These are phyloP conservation scores for Trissonchulus latispiculum DNA, from an alignment of 2,888 invertebrate genomes.

Conservation along the genomic window DNA sequence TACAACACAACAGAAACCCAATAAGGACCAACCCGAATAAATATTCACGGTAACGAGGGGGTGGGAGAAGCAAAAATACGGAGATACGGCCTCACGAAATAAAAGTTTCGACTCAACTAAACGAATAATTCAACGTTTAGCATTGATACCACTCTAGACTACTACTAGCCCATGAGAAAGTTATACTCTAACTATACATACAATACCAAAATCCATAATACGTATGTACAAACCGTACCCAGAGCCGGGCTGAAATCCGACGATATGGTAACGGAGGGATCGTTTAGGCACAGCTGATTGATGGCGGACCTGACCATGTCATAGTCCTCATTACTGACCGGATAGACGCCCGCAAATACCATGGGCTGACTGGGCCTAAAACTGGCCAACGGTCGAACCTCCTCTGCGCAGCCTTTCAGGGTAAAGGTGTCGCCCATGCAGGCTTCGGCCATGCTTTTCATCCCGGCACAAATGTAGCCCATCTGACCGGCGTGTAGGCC, in stretches of 20 bases:
- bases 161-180: too few relatives aligned
- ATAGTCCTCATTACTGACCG: slow-evolving; percentile 58
- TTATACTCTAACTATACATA: too few relatives aligned
- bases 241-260: slow-evolving; percentile 55
- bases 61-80: too few relatives aligned
- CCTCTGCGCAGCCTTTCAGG: slow-evolving; percentile 39
- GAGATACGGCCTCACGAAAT: too few relatives aligned
- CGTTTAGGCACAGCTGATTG: slow-evolving; percentile 82
- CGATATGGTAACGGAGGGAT: slow-evolving; percentile 73
- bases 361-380: slow-evolving; percentile 64
- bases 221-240: too few relatives aligned
- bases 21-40: too few relatives aligned
- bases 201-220: too few relatives aligned
- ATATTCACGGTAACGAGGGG: too few relatives aligned
- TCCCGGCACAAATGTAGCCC: slow-evolving; percentile 71
- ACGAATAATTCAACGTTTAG: too few relatives aligned
- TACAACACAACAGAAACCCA: not conserved
- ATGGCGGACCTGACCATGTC: slow-evolving; percentile 57
- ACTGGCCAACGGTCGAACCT: slow-evolving; percentile 55
- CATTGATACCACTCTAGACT: too few relatives aligned
- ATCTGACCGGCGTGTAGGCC: slow-evolving; percentile 70
- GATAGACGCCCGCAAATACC: slow-evolving; percentile 78
- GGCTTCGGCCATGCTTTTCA: slow-evolving; percentile 63
- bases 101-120: too few relatives aligned
- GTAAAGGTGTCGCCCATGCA: slow-evolving; percentile 66